A percentile compares a stretch with the other conserved stretches of the same genome.
phyloP scores from a whole-genome alignment of 2,797 vertebrate genomes.

The Bufotes viridis region DNA sequence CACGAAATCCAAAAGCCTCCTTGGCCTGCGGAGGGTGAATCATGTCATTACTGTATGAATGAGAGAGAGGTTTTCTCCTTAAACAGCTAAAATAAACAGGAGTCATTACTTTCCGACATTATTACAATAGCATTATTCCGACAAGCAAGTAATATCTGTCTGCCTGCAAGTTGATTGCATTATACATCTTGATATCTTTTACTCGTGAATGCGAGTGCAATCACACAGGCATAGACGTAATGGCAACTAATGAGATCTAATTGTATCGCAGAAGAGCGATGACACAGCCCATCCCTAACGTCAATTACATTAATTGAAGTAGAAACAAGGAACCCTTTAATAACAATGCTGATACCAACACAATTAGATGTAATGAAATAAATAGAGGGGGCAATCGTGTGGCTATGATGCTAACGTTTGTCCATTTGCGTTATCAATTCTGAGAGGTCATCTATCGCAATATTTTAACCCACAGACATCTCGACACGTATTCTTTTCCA shows the following conservation, averaged over 20 bases:
- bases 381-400: conserved; percentile 71
- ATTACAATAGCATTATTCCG: conserved; percentile 47
- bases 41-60: conserved; percentile 5
- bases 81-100: conserved; percentile 38
- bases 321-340: conserved; percentile 83
- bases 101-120: conserved; percentile 33
- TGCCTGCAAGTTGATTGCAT: conserved; percentile 81
- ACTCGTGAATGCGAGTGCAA: conserved; percentile 77
- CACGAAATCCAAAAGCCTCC: neutral
- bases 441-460: conserved; percentile 5
- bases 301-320: conserved; percentile 84
- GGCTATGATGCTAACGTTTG: conserved; percentile 20
- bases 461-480: neutral
- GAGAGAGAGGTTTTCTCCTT: neutral
- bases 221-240: conserved; percentile 80
- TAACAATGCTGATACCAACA: conserved; percentile 81
- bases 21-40: neutral
- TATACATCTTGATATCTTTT: conserved; percentile 81
- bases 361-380: conserved; percentile 81
- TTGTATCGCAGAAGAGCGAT: conserved; percentile 81
- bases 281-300: conserved; percentile 72
- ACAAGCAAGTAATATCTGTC: conserved; percentile 37
- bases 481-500: neutral
- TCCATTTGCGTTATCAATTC: conserved; percentile 29
- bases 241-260: conserved; percentile 85